phyloP scores from a whole-genome alignment of 2,888 invertebrate species.

The Prenolepis imparis region DNA sequence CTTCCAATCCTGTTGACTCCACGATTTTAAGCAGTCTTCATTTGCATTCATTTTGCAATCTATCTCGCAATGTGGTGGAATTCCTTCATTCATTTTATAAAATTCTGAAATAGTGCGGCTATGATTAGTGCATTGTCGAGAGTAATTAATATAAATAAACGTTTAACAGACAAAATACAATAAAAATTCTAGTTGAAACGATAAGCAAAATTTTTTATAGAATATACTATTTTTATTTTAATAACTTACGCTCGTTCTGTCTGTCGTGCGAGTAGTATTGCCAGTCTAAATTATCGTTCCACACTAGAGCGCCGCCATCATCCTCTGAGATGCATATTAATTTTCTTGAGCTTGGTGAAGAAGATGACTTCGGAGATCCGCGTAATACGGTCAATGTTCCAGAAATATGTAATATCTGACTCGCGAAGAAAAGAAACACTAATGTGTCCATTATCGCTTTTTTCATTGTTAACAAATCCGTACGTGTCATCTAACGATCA shows the following conservation, averaged over 20 bases:
- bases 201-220: neutral
- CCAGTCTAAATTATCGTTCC: conserved; percentile 68
- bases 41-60: conserved; percentile 53
- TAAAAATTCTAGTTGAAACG: neutral
- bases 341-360: neutral
- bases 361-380: neutral
- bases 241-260: neutral
- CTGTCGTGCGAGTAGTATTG: neutral
- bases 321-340: conserved; percentile 70
- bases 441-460: conserved; percentile 21
- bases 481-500: neutral
- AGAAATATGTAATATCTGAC: neutral
- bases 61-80: neutral
- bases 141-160: neutral
- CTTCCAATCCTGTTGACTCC: conserved; percentile 69
- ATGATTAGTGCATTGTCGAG: neutral
- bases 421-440: conserved; percentile 35
- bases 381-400: conserved; percentile 50
- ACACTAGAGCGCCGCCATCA: conserved; percentile 66
- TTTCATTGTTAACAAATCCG: neutral
- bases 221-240: neutral
- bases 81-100: neutral
- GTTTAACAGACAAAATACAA: neutral
- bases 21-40: conserved; percentile 35
- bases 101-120: conserved; percentile 21